phyloP scores from a whole-genome alignment of 2,888 invertebrate genomes.

The Ornithoptera alexandrae region DNA sequence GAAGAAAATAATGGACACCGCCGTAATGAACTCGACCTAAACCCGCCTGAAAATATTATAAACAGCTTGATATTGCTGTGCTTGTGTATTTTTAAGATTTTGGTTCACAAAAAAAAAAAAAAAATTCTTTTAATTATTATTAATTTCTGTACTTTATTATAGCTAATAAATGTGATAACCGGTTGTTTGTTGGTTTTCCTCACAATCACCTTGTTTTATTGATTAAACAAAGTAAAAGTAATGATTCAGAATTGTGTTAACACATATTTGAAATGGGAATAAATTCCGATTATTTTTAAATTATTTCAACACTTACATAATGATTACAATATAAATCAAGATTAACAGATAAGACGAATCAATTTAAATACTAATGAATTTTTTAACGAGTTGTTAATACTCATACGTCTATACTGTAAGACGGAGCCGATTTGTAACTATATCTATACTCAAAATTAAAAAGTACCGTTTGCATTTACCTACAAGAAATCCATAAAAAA shows the following conservation, averaged over 20 bases:
- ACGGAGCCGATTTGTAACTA: neutral
- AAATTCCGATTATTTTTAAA: too few relatives aligned
- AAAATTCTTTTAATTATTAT: neutral
- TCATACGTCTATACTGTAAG: neutral
- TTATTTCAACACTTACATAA: too few relatives aligned
- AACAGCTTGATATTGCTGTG: constrained; percentile 15
- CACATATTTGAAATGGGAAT: too few relatives aligned
- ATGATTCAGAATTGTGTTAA: too few relatives aligned
- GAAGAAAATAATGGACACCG: constrained; percentile 68
- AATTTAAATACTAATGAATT: neutral
- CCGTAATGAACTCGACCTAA: constrained; percentile 53
- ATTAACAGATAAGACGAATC: neutral
- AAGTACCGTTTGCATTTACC: neutral
- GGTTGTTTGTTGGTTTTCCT: too few relatives aligned
- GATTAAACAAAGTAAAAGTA: too few relatives aligned
- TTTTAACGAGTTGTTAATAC: neutral
- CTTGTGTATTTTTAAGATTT: constrained; percentile 3
- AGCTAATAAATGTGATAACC: too few relatives aligned
- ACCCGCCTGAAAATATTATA: constrained; percentile 32
- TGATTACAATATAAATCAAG: neutral
- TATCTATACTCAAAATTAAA: neutral
- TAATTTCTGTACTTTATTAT: neutral
- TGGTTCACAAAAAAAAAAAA: neutral
- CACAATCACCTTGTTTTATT: too few relatives aligned
- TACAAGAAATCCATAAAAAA: too few relatives aligned